phyloP scores from a whole-genome alignment of 2,797 vertebrate species.

The Synanceia verrucosa region DNA sequence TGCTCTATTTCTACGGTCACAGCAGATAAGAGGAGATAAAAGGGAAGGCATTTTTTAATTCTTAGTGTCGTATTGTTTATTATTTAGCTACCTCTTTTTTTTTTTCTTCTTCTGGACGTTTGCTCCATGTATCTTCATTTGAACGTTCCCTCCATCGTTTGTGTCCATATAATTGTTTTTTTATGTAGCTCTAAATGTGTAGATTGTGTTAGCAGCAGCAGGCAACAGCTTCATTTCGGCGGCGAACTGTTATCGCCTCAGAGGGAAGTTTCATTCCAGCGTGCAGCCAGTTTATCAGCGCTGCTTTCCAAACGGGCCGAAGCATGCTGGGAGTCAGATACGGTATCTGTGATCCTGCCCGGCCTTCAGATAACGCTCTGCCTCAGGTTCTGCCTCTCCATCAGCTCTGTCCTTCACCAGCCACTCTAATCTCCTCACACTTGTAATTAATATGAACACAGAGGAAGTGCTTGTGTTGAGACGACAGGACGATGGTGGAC shows the following conservation, averaged over 20 bases:
- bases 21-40: neutral
- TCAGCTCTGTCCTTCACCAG: constrained; percentile 14
- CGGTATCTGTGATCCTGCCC: constrained; percentile 24
- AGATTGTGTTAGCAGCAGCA: neutral
- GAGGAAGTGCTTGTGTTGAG: constrained; percentile 4
- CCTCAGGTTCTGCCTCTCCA: constrained; percentile 23
- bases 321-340: constrained; percentile 39
- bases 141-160: constrained; percentile 32
- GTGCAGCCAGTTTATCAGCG: constrained; percentile 38
- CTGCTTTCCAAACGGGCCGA: constrained; percentile 8
- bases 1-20: neutral
- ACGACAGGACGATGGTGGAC: neutral
- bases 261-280: constrained; percentile 35
- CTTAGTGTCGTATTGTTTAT: constrained; percentile 45
- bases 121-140: constrained; percentile 38
- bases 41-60: constrained; percentile 27
- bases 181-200: constrained; percentile 38
- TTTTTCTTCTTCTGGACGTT: constrained; percentile 23
- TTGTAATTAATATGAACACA: constrained; percentile 10
- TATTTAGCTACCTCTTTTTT: constrained; percentile 74
- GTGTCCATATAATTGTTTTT: constrained; percentile 24
- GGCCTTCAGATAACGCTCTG: constrained; percentile 44
- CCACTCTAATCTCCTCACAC: neutral
- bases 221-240: constrained; percentile 13
- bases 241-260: constrained; percentile 3